A percentile compares a stretch with the other conserved stretches of the same genome.
Evolutionary conservation across 2,113 vertebrate genomes (phyloP).

Genomic region (Felis catus): F.catus_Fca126_mat1.0 CM031423.1:15175001-15175500

Average conservation of each 20-base stretch:
- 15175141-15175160: constrained; percentile 3
- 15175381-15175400: neutral
- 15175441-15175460: neutral
- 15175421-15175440: neutral
- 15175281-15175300: neutral
- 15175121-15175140: neutral
- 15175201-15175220: neutral
- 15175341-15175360: neutral
- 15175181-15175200: neutral
- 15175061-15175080: neutral
- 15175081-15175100: neutral
- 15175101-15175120: neutral
- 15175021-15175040: neutral
- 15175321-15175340: neutral
- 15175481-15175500: neutral
- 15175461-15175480: neutral
- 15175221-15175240: constrained; percentile 33
- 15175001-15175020: neutral
- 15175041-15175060: neutral
- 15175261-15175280: neutral
- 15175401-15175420: neutral
- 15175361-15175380: neutral
- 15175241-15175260: neutral
- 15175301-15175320: neutral
- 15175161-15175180: constrained; percentile 23